These are phyloP conservation scores for Echeneis naucrates DNA, from an alignment of 2,797 vertebrate genomes.

Conservation along the genomic window DNA sequence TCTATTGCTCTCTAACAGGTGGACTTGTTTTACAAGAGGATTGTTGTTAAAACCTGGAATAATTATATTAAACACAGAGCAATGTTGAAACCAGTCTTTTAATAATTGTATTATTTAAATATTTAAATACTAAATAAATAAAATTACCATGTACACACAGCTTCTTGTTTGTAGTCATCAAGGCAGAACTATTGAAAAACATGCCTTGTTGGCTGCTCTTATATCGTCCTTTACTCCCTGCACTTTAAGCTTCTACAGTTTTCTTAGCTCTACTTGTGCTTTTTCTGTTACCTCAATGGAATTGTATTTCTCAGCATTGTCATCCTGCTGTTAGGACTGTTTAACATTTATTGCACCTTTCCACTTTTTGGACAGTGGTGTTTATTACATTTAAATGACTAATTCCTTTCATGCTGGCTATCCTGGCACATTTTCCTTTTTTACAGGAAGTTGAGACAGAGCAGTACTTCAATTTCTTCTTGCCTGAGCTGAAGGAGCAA, in stretches of 20 bases:
- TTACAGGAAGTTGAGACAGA: conserved; percentile 96
- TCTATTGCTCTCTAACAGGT: background rate
- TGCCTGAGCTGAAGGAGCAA: conserved; percentile 96
- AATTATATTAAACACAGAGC: no score
- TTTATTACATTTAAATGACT: background rate
- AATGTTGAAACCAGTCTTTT: background rate
- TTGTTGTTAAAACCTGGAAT: background rate
- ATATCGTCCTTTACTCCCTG: background rate
- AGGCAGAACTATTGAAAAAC: background rate
- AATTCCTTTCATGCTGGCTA: background rate
- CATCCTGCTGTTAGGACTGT: background rate
- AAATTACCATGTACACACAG: background rate
- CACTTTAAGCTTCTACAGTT: background rate
- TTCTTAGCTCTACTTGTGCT: background rate
- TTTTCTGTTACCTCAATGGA: background rate
- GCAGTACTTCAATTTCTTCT: conserved; percentile 97
- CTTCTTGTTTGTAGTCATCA: background rate
- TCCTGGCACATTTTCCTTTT: background rate
- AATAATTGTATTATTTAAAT: no score
- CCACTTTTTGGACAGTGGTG: background rate
- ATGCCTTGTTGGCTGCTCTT: background rate
- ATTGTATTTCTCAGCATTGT: background rate
- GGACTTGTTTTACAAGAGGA: background rate
- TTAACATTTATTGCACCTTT: background rate
- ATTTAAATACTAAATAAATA: no score